These are phyloP conservation scores for Spea bombifrons DNA, from an alignment of 2,113 vertebrate species.

Conservation along the genomic window DNA sequence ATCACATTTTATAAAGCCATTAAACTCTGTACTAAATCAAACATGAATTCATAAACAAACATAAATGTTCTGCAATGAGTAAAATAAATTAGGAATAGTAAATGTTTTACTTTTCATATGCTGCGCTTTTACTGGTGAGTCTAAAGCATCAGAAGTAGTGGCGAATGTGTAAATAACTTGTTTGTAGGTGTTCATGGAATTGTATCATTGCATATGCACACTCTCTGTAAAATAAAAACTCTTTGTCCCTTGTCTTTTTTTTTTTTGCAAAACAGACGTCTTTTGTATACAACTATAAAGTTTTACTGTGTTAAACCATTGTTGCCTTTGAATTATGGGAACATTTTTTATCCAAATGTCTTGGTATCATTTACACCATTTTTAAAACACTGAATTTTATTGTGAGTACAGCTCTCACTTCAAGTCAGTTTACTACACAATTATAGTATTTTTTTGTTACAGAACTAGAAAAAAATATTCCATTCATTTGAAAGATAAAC, in stretches of 20 bases:
- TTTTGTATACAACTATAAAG: slow-evolving; percentile 24
- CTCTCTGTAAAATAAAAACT: slow-evolving; percentile 3
- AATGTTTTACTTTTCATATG: slow-evolving; percentile 25
- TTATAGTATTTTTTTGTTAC: slow-evolving; percentile 24
- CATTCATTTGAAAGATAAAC: slow-evolving; percentile 61
- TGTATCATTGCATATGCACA: slow-evolving; percentile 9
- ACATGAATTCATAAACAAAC: slow-evolving; percentile 16
- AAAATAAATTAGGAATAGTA: not conserved
- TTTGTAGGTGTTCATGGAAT: slow-evolving; percentile 15
- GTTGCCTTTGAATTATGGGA: not conserved
- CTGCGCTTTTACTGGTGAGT: not conserved
- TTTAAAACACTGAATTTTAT: not conserved
- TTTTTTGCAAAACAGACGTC: slow-evolving; percentile 24
- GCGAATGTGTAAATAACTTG: not conserved
- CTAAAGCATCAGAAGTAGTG: slow-evolving; percentile 1
- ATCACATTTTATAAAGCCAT: slow-evolving; percentile 32
- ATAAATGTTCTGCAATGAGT: slow-evolving; percentile 16
- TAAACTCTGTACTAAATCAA: slow-evolving; percentile 18
- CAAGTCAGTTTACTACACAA: not conserved
- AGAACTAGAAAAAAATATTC: slow-evolving; percentile 56
- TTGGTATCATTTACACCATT: not conserved
- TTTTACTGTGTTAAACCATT: slow-evolving; percentile 25
- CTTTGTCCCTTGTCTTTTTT: slow-evolving; percentile 28
- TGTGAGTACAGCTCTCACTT: slow-evolving; percentile 6
- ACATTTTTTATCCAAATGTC: slow-evolving; percentile 5